These are phyloP conservation scores for Chaetorhynchus papuensis DNA, from an alignment of 2,113 vertebrate genomes.

Conservation along the genomic window DNA sequence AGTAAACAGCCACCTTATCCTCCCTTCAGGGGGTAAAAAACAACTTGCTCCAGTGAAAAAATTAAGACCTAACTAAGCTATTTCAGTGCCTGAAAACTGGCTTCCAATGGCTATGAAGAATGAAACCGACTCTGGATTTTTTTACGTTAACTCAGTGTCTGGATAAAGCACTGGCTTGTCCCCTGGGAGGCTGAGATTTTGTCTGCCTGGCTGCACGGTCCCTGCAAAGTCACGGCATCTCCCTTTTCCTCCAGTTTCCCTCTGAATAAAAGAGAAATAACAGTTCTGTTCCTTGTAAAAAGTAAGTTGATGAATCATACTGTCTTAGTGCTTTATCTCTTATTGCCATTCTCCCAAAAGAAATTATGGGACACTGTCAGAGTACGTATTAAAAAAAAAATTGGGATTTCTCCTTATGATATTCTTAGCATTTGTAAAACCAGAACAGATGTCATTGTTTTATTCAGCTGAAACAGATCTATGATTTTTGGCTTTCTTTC, in stretches of 20 bases:
- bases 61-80: neutral
- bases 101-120: neutral
- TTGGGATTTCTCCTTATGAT: neutral
- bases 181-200: no score
- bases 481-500: neutral
- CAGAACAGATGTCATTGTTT: neutral
- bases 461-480: neutral
- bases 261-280: neutral
- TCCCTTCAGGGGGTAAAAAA: neutral
- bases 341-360: neutral
- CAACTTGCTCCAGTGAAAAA: neutral
- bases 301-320: neutral
- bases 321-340: neutral
- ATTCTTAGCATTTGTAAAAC: neutral
- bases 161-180: neutral
- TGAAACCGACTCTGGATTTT: neutral
- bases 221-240: neutral
- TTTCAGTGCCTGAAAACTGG: neutral
- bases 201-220: neutral
- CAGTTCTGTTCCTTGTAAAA: neutral
- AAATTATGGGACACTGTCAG: neutral
- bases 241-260: neutral
- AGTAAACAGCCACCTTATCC: neutral
- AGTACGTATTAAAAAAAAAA: neutral
- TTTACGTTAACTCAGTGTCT: neutral